Evolutionary conservation across 2,888 invertebrate genomes (phyloP), one percentile per base, ranked within the genome.

Genomic region (Volucella bombylans): DNA sequence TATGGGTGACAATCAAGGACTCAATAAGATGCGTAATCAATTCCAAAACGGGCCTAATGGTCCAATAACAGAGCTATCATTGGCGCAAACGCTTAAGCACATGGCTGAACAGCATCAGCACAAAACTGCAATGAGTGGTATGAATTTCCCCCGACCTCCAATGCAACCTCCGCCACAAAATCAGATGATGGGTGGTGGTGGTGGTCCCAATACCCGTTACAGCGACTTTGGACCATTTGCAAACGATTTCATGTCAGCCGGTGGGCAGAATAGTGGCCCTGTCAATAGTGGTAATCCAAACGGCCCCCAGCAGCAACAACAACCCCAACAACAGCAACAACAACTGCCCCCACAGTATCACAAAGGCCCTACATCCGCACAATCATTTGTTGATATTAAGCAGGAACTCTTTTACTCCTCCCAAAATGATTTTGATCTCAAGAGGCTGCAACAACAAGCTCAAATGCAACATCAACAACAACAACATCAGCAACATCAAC

Each of bases 41-140:
- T 90, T 87, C 86, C 90, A 90, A 72, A 89, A 88, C 83, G 89
- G 89, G n/a, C 89, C 89, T 1, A 88, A 87, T 68, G 87, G 87
- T 1, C 93, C 87, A 90, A 93, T 76, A 94, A 93, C 89, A 88
- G 96, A 97, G 91, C 93, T 96, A 91, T 97, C 97, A 80, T 96
- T 98, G 31, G 98, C 98, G 0, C 97, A 98, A 92, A 98, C 98
- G 0, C 93, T 98, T 68, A 98, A 98, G 91, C 98, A 98, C 89
- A 98, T 98, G 98, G 98, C 98, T 49, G 98, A 98, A 91, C 98
- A 98, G 91, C 98, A 98, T 92, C 98, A 98, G 92, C 97, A 97
- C 92, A 96, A 96, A 90, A 94, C 94, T 87, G 95, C 94, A 87
- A 93, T 95, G 90, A 95, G 95, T 1, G 95, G 90, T 79, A 92